phyloP scores from a whole-genome alignment of 1,140 invertebrate genomes.

The Brachionus manjavacas region DNA sequence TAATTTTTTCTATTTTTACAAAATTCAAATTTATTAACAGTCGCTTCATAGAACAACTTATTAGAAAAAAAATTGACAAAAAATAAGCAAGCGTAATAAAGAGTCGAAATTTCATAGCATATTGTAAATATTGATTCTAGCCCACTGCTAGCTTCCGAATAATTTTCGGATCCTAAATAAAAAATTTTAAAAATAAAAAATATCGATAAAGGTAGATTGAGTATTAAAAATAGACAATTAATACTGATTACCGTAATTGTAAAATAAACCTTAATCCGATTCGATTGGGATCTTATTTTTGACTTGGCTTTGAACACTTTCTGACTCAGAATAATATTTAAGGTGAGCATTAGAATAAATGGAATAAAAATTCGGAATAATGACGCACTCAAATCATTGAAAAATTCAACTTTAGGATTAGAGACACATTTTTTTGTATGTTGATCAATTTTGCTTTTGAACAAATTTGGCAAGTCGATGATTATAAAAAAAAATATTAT shows the following conservation, averaged over 20 bases:
- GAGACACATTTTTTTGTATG: neutral
- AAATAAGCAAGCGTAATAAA: neutral
- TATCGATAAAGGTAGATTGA: constrained; percentile 26
- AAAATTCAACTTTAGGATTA: neutral
- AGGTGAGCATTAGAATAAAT: neutral
- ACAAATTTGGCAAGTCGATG: neutral
- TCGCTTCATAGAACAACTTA: neutral
- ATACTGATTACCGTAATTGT: neutral
- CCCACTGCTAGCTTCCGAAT: neutral
- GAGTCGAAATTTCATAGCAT: neutral
- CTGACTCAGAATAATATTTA: neutral
- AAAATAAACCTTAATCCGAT: neutral
- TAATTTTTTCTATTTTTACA: neutral
- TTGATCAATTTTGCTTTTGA: neutral
- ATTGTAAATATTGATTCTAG: neutral
- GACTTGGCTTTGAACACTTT: neutral
- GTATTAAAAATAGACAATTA: constrained; percentile 1
- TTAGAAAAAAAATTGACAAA: neutral
- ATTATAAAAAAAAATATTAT: neutral
- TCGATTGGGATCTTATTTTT: neutral
- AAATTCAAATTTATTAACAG: neutral
- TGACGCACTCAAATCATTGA: neutral
- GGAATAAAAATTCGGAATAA: constrained; percentile 11
- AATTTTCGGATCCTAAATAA: neutral
- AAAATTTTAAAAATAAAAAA: neutral